Percentiles rank a stretch among this genome's conserved stretches.
Evolutionary conservation across 2,888 invertebrate species (phyloP).

Genomic region (Eustalomyia histrio): DNA sequence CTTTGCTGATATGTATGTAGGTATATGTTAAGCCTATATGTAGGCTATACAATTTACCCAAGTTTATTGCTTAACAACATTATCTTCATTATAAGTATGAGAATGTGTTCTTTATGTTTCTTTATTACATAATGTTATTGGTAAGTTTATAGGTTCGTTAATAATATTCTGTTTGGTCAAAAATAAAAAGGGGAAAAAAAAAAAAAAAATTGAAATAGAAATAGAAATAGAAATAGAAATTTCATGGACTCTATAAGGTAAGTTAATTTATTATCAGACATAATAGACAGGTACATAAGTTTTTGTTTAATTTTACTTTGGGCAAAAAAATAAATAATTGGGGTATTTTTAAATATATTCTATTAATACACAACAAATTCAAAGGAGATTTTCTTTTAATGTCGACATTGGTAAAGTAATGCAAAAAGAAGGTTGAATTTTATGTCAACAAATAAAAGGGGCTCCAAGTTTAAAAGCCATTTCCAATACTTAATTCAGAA

Average conservation of each 20-base stretch:
- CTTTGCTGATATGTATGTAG: not conserved
- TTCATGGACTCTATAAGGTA: constrained; percentile 29
- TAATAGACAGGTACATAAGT: constrained; percentile 53
- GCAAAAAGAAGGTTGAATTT: too few relatives aligned
- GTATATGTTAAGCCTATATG: constrained; percentile 46
- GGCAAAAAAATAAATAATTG: not conserved
- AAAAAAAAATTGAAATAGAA: too few relatives aligned
- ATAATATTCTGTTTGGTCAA: constrained; percentile 35
- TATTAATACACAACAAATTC: too few relatives aligned
- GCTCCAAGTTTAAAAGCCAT: too few relatives aligned
- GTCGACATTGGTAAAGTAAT: too few relatives aligned
- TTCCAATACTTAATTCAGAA: too few relatives aligned
- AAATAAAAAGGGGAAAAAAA: too few relatives aligned
- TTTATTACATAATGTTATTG: constrained; percentile 25
- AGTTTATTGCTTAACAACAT: constrained; percentile 56
- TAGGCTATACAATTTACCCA: constrained; percentile 51
- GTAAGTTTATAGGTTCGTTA: constrained; percentile 46
- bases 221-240: not conserved
- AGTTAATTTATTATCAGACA: constrained; percentile 44
- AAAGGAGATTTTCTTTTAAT: too few relatives aligned
- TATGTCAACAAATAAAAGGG: too few relatives aligned
- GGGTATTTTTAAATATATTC: not conserved
- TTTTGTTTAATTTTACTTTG: constrained; percentile 15
- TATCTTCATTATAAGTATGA: constrained; percentile 16
- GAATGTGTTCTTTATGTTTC: too few relatives aligned